Conservation (phyloP, 1,140 invertebrate species). For the Drosophila takahashii region DNA sequence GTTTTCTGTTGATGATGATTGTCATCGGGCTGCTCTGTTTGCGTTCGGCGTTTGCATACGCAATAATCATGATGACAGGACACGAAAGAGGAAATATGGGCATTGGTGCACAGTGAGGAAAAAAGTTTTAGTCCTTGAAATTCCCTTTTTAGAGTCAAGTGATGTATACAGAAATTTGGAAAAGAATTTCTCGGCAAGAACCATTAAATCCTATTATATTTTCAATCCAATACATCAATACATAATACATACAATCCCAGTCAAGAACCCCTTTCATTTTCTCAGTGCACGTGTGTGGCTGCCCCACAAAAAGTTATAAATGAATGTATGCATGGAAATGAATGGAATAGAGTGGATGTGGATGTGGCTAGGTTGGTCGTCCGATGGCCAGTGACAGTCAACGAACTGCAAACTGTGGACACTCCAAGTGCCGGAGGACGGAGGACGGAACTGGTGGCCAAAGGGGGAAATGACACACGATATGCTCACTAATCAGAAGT, state of each 20-base stretch:
- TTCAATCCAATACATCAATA: too few relatives aligned
- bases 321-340: conserved; percentile 35
- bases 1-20: conserved; percentile 64
- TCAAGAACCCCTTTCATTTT: not conserved
- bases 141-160: too few relatives aligned
- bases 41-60: conserved; percentile 66
- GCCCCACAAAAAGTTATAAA: conserved; percentile 17
- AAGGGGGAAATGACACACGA: conserved; percentile 25
- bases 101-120: not conserved
- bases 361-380: conserved; percentile 12
- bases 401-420: conserved; percentile 56
- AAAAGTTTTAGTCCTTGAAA: not conserved
- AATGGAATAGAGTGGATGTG: conserved; percentile 36
- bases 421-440: conserved; percentile 17
- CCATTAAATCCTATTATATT: too few relatives aligned
- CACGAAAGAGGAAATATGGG: not conserved
- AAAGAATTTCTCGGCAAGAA: too few relatives aligned
- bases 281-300: conserved; percentile 1
- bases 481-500: conserved; percentile 29
- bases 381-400: conserved; percentile 56
- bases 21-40: conserved; percentile 51
- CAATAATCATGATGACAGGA: conserved; percentile 60
- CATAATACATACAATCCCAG: too few relatives aligned
- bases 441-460: not conserved
- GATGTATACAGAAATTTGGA: too few relatives aligned